These are phyloP conservation scores for Tympanoctomys barrerae DNA, from an alignment of 2,797 vertebrate species.

Conservation along the genomic window DNA sequence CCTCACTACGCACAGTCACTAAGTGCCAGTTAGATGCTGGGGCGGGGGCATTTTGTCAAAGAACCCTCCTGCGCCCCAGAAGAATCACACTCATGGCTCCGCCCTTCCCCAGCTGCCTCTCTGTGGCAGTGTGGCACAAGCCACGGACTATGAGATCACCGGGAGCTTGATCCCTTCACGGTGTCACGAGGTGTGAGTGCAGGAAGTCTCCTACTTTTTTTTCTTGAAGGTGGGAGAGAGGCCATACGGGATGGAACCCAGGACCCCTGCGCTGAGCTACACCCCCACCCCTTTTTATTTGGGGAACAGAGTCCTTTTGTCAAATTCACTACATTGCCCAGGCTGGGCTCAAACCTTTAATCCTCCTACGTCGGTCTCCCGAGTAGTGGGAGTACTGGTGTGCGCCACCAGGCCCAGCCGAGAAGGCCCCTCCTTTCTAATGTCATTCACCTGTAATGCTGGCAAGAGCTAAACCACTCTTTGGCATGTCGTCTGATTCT, in stretches of 20 bases:
- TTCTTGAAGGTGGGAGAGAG: too few relatives aligned
- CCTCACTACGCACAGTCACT: neutral
- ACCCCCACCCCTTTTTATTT: neutral
- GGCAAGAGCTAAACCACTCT: constrained; percentile 16
- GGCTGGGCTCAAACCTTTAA: neutral
- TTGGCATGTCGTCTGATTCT: constrained; percentile 12
- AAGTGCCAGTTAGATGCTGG: neutral
- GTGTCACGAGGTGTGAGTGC: neutral
- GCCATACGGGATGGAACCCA: neutral
- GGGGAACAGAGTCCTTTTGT: neutral
- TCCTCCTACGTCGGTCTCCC: neutral
- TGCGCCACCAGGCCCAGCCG: neutral
- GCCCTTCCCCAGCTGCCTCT: neutral
- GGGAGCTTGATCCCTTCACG: neutral
- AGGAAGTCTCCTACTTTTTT: neutral
- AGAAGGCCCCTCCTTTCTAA: neutral
- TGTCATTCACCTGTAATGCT: neutral
- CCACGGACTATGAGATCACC: neutral
- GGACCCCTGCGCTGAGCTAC: neutral
- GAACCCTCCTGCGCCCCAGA: neutral
- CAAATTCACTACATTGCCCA: neutral
- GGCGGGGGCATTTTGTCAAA: neutral
- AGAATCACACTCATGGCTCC: neutral
- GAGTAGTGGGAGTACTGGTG: neutral
- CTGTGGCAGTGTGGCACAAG: neutral